Evolutionary conservation across 1,140 invertebrate genomes (phyloP), one percentile per base, ranked within the genome.

Genomic region (Magallana ariakensis): DNA sequence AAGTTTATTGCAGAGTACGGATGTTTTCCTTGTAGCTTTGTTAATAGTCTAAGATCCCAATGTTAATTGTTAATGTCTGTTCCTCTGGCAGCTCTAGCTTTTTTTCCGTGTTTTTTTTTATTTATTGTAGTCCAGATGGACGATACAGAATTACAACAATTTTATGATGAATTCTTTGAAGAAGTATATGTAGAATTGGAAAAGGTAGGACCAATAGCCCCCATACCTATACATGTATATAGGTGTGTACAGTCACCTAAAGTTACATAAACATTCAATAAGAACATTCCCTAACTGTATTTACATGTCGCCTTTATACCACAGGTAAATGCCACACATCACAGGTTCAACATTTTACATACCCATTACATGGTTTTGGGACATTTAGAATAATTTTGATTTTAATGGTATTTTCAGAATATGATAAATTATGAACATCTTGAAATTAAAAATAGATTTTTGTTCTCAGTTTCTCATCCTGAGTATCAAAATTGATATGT

Each of bases 91-190:
- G 66, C 66, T 75, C 66, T 75, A 75, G 66, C 66, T 75, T 26
- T 75, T 13, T 75, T 75, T n/a, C 58, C 33, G 33, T 46, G 33
- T 53, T 88, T 85, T 26, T 89, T 84, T 90, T 89, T 89, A 80
- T 90, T 87, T 85, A 87, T 87, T 87, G 89, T 90, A 92, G 92
- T 93, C 90, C 92, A 93, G 91, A 92, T 93, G 91, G 92, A 92
- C 90, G 91, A 93, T 84, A 89, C 92, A 86, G 92, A 99, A 95
- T 98, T 99, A 96, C 99, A 99, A 94, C 97, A 99, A 94, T 98
- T 99, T 96, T 99, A 99, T 95, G 99, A 99, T 94, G 99, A 99
- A 93, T 99, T 99, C 95, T 99, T 99, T 95, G 99, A 99, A 96
- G 99, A 99, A 96, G 98, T 99, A 13, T 99, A 99, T 96, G 97